phyloP scores from a whole-genome alignment of 2,888 invertebrate genomes.

The Octodonta nipae region DNA sequence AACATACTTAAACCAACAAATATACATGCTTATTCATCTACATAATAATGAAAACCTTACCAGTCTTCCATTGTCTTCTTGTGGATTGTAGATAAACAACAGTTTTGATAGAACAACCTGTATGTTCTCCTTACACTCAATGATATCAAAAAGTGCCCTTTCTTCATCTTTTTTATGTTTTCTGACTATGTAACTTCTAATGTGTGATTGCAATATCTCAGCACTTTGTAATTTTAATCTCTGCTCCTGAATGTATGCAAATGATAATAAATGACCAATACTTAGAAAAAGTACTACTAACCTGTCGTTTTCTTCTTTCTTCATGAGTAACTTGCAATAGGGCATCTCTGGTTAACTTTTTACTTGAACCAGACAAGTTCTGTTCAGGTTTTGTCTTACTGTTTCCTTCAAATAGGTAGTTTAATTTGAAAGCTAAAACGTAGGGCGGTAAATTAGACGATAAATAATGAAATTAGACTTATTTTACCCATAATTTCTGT shows the following conservation, averaged over 20 bases:
- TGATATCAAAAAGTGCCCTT: conserved; percentile 54
- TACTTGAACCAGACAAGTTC: conserved; percentile 78
- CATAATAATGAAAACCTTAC: conserved; percentile 34
- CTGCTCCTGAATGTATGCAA: conserved; percentile 42
- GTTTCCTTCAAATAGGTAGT: conserved; percentile 78
- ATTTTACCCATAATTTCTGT: too few relatives aligned
- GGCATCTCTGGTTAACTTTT: conserved; percentile 53
- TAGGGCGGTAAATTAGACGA: too few relatives aligned
- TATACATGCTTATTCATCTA: too few relatives aligned
- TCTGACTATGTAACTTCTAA: conserved; percentile 59
- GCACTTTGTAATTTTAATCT: conserved; percentile 62
- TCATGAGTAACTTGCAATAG: conserved; percentile 68
- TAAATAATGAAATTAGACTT: too few relatives aligned
- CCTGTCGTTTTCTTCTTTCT: conserved; percentile 79
- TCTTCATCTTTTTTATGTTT: conserved; percentile 52
- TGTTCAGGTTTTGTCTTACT: conserved; percentile 76
- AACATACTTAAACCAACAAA: too few relatives aligned
- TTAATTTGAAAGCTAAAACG: conserved; percentile 33
- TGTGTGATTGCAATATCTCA: conserved; percentile 68
- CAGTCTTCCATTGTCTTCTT: conserved; percentile 53
- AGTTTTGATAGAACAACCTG: conserved; percentile 50
- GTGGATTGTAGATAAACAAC: conserved; percentile 62
- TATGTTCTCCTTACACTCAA: conserved; percentile 33
- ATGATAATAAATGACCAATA: too few relatives aligned
- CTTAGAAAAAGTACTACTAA: too few relatives aligned